Evolutionary conservation across 2,888 invertebrate genomes (phyloP).

Genomic region (Troides helena): DNA sequence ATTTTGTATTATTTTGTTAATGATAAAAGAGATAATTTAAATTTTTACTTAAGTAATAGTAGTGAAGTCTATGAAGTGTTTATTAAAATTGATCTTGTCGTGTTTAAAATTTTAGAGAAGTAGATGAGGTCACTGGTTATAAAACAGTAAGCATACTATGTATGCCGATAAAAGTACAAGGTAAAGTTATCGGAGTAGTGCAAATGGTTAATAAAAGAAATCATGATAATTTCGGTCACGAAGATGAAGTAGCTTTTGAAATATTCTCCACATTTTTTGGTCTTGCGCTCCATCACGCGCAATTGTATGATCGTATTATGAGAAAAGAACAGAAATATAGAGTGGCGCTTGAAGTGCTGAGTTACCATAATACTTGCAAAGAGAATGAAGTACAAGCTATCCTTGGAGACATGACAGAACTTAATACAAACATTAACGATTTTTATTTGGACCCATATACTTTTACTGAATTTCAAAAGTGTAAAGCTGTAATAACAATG

Average conservation of each 20-base stretch:
- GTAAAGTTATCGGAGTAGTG: conserved; percentile 89
- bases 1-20: not conserved
- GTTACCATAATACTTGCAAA: conserved; percentile 89
- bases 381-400: conserved; percentile 83
- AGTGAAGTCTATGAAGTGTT: not conserved
- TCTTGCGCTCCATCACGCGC: conserved; percentile 90
- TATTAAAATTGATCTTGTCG: not conserved
- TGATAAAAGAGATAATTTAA: not conserved
- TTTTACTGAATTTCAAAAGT: conserved; percentile 86
- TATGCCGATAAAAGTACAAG: conserved; percentile 92
- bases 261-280: conserved; percentile 93
- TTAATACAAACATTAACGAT: conserved; percentile 66
- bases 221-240: conserved; percentile 77
- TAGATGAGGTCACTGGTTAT: conserved; percentile 85
- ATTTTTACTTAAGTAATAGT: not conserved
- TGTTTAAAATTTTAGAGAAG: conserved; percentile 62
- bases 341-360: conserved; percentile 90
- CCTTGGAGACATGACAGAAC: conserved; percentile 38
- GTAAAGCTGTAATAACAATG: conserved; percentile 86
- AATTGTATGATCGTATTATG: conserved; percentile 90
- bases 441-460: conserved; percentile 87
- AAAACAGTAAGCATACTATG: conserved; percentile 88
- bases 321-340: conserved; percentile 91
- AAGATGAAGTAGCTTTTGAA: conserved; percentile 90
- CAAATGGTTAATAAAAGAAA: conserved; percentile 90